These are phyloP conservation scores for Drosophila prolongata DNA, from an alignment of 2,888 invertebrate genomes.

Conservation along the genomic window DNA sequence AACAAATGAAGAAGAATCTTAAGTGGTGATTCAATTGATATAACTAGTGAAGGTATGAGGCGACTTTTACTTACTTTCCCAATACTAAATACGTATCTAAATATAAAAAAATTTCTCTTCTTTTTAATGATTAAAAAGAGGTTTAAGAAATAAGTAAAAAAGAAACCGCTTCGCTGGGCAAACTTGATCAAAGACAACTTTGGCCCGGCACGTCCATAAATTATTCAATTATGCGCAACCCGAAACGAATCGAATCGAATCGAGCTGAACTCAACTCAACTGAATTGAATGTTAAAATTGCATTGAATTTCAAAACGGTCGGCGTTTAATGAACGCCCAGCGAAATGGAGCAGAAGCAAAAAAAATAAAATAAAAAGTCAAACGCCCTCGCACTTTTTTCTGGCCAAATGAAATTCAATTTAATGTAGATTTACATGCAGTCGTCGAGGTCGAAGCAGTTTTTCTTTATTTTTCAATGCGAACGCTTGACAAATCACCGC, in stretches of 20 bases:
- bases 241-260: slow-evolving; percentile 39
- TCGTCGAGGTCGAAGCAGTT: slow-evolving; percentile 46
- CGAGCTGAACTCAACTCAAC: slow-evolving; percentile 27
- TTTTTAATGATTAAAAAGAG: background rate
- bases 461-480: slow-evolving; percentile 51
- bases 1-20: too few relatives aligned
- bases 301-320: slow-evolving; percentile 79
- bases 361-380: slow-evolving; percentile 16
- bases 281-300: slow-evolving; percentile 65
- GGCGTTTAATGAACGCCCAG: slow-evolving; percentile 69
- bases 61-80: too few relatives aligned
- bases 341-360: slow-evolving; percentile 62
- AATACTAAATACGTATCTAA: too few relatives aligned
- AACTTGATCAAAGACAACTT: slow-evolving; percentile 55
- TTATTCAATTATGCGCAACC: slow-evolving; percentile 76
- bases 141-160: slow-evolving; percentile 17
- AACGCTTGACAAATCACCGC: slow-evolving; percentile 76
- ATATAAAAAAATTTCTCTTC: too few relatives aligned
- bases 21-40: too few relatives aligned
- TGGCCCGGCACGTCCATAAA: slow-evolving; percentile 54
- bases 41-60: too few relatives aligned
- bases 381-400: slow-evolving; percentile 13
- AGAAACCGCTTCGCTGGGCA: slow-evolving; percentile 26
- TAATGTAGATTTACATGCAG: slow-evolving; percentile 75
- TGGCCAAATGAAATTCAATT: slow-evolving; percentile 67